Conservation (phyloP, 2,113 vertebrate genomes). For the Pycnonotus jocosus region DNA sequence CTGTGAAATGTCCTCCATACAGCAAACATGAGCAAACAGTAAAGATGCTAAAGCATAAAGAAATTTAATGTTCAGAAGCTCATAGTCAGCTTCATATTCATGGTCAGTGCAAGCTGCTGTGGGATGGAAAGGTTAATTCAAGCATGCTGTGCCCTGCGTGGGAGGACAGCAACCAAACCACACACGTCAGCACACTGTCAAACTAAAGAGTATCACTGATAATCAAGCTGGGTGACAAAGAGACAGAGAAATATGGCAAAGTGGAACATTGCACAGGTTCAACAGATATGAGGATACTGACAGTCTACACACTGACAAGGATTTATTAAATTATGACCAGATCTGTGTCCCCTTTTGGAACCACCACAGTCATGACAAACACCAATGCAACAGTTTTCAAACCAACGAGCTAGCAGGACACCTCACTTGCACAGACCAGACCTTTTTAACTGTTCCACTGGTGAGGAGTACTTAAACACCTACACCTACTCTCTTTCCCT, state of each 20-base stretch:
- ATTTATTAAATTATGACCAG: not conserved
- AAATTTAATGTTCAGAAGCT: not conserved
- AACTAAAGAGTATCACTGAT: not conserved
- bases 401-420: not conserved
- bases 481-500: not conserved
- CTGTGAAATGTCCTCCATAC: not conserved
- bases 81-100: not conserved
- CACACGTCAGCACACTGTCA: not conserved
- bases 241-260: not conserved
- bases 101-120: not conserved
- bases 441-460: not conserved
- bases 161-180: not conserved
- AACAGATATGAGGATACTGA: not conserved
- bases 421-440: not conserved
- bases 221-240: not conserved
- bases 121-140: not conserved
- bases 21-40: not conserved
- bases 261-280: not conserved
- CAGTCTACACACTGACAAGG: not conserved
- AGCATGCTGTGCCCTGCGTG: accelerated
- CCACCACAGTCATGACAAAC: not conserved
- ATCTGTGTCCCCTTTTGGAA: not conserved
- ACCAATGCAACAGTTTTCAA: not conserved
- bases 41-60: not conserved
- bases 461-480: not conserved